Base-by-base conservation (phyloP, 2,888 invertebrate genomes). In the Ichneumoninae sp. region DNA sequence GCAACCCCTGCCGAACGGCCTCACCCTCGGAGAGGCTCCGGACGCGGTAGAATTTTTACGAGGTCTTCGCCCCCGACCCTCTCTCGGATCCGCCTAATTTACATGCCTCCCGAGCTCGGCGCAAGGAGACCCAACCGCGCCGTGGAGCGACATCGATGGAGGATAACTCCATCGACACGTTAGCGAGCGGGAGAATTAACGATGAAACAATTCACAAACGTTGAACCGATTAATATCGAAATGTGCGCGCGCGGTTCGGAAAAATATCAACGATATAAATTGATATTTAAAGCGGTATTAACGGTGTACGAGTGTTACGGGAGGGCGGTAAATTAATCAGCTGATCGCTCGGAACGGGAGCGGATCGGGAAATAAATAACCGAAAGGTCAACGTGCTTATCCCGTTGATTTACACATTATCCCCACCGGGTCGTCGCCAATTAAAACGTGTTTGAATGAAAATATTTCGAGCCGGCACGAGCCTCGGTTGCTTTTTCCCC, bases 391-490 rank as follows among this genome's bases (percentile, higher is more conserved):
- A 90, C 88, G 89, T 85, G 71, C 84, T 85, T 85, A 82, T 85
- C 71, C 71, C 84, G 79, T 66, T 72, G 82, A 85, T 85, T 79
- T 82, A 79, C 80, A 76, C 76, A 72, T 79, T 72, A 76, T 72
- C 71, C 75, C 75, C 50, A 68, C 65, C 65, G 69, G 69, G 70
- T 78, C 71, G 71, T 82, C 79, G 71, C 82, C 84, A 85, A 85
- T 85, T 85, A 79, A 85, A 92, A 91, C 89, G 91, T 90, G 90
- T 91, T 91, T 92, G 89, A 92, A 92, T 92, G 92, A 92, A 92
- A 92, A 92, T 92, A 92, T 92, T 91, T 89, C 74, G 88, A 52
- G 52, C 88, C 84, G 80, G 85, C 87, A 83, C 52, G 66, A 62
- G 62, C 62, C 16, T 6, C 62, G 4, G 57, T 16, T 52, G 81